Percentiles rank a stretch among this genome's conserved stretches.
phyloP scores from a whole-genome alignment of 2,888 invertebrate genomes.

The Cyaniris semiargus region DNA sequence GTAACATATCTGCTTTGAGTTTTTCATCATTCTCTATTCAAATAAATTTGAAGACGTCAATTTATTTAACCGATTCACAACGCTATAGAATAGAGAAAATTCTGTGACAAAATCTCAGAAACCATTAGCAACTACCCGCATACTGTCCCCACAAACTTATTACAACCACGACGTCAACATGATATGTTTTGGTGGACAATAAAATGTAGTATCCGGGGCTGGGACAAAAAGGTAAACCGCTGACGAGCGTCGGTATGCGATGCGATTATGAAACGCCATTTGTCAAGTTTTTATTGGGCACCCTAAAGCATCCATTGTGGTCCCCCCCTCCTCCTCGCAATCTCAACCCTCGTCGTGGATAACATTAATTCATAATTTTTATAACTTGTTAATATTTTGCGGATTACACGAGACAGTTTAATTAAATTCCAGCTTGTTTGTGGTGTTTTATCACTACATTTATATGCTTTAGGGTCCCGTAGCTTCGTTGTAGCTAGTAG shows the following conservation, averaged over 20 bases:
- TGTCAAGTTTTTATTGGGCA: slow-evolving; percentile 80
- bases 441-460: neutral
- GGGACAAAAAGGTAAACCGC: slow-evolving; percentile 62
- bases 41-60: no score
- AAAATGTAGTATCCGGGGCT: slow-evolving; percentile 58
- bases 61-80: no score
- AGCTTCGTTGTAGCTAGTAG: neutral
- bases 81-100: no score
- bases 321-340: slow-evolving; percentile 44
- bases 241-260: slow-evolving; percentile 74
- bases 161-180: slow-evolving; percentile 41
- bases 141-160: neutral
- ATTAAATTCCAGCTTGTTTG: slow-evolving; percentile 41
- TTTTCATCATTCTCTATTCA: no score
- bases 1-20: no score
- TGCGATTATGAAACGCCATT: slow-evolving; percentile 79
- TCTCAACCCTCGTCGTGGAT: slow-evolving; percentile 64
- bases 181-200: slow-evolving; percentile 52
- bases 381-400: slow-evolving; percentile 68
- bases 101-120: no score
- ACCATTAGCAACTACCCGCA: no score
- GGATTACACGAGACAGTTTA: slow-evolving; percentile 38
- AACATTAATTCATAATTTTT: slow-evolving; percentile 78
- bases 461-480: neutral
- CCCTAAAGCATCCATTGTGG: slow-evolving; percentile 71